A percentile compares a stretch with the other conserved stretches of the same genome.
These are phyloP conservation scores for Microcebus jonahi DNA, from an alignment of 2,113 vertebrate genomes.

Conservation along the genomic window DNA sequence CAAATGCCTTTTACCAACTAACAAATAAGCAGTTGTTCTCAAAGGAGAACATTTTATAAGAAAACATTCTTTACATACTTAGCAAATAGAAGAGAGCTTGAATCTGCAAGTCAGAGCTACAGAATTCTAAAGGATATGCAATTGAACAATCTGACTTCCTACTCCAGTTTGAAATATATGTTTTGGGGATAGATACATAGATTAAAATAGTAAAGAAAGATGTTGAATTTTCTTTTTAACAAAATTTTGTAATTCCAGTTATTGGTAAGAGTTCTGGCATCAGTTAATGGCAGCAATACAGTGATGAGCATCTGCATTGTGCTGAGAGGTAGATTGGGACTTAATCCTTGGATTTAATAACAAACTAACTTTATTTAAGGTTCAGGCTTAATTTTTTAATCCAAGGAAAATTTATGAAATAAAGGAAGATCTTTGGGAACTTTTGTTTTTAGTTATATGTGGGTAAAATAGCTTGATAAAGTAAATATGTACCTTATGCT, in stretches of 20 bases:
- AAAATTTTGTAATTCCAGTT: conserved; percentile 6
- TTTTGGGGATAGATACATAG: conserved; percentile 34
- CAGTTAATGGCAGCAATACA: conserved; percentile 11
- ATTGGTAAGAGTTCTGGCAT: conserved; percentile 40
- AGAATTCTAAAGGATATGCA: not conserved
- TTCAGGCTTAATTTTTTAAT: conserved; percentile 40
- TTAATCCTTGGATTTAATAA: conserved; percentile 55
- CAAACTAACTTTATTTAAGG: conserved; percentile 44
- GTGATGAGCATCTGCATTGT: not conserved
- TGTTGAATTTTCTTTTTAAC: conserved; percentile 4
- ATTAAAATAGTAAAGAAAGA: conserved; percentile 55
- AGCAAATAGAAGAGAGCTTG: not conserved
- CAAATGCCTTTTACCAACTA: conserved; percentile 23
- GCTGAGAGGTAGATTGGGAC: conserved; percentile 65
- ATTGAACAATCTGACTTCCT: conserved; percentile 5
- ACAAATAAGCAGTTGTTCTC: conserved; percentile 37
- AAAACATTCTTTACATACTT: conserved; percentile 40
- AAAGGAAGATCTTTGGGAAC: conserved; percentile 48
- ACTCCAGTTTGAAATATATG: conserved; percentile 3
- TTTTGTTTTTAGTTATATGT: conserved; percentile 30
- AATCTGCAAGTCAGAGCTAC: conserved; percentile 46
- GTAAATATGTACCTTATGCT: conserved; percentile 22
- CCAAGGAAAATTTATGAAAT: conserved; percentile 41
- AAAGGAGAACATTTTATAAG: conserved; percentile 34
- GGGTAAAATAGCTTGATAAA: conserved; percentile 42